These are phyloP conservation scores for Cataglyphis rosenhaueri DNA, from an alignment of 2,888 invertebrate genomes.

Conservation along the genomic window DNA sequence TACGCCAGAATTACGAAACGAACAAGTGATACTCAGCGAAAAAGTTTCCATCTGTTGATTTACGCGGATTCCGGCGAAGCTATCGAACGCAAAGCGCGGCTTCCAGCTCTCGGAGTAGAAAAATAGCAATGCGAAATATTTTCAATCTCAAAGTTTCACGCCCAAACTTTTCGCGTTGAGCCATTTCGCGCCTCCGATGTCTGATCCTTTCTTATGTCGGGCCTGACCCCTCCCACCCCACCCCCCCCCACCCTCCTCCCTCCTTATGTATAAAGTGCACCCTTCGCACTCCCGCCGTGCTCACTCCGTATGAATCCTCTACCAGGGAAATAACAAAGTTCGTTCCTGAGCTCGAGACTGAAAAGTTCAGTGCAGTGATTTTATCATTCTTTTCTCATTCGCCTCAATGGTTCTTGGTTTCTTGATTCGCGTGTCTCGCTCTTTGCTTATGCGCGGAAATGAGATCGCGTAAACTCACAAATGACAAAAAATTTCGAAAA, in stretches of 20 bases:
- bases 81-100: conserved; percentile 30
- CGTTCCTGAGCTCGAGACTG: conserved; percentile 54
- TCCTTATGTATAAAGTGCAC: conserved; percentile 26
- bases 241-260: conserved; percentile 21
- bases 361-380: conserved; percentile 62
- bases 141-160: conserved; percentile 73
- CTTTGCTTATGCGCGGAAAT: background rate
- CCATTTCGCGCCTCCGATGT: conserved; percentile 42
- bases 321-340: conserved; percentile 71
- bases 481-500: background rate
- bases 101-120: conserved; percentile 10
- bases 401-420: conserved; percentile 11
- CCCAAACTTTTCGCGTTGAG: conserved; percentile 65
- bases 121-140: conserved; percentile 69
- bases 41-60: conserved; percentile 70
- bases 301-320: conserved; percentile 69
- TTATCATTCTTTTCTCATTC: conserved; percentile 62
- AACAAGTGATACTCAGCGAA: conserved; percentile 38
- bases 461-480: background rate
- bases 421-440: conserved; percentile 6
- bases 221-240: background rate
- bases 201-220: conserved; percentile 11
- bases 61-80: conserved; percentile 52
- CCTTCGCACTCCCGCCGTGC: conserved; percentile 32
- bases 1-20: conserved; percentile 4